Percentiles rank a stretch among this genome's conserved stretches.
Evolutionary conservation across 2,888 invertebrate genomes (phyloP).

Genomic region (Drosophila lutescens): DNA sequence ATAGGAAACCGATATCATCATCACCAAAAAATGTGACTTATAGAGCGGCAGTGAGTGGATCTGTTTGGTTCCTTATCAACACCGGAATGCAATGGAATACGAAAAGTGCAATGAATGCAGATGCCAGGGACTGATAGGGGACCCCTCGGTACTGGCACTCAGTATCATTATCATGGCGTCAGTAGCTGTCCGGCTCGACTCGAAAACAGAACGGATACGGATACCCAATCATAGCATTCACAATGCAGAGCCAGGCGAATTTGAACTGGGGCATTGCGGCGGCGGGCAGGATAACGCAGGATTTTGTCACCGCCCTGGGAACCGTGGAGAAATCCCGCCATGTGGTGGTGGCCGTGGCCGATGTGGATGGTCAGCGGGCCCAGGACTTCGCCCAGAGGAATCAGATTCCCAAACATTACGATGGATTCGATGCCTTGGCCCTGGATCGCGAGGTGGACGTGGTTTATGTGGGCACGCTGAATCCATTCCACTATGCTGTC

Average conservation of each 20-base stretch:
- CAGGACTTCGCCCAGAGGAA: slow-evolving; percentile 90
- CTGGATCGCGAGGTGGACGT: slow-evolving; percentile 91
- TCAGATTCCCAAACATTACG: slow-evolving; percentile 89
- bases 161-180: slow-evolving; percentile 44
- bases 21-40: not conserved
- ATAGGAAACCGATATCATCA: slow-evolving; percentile 1
- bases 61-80: slow-evolving; percentile 51
- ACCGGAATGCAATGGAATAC: slow-evolving; percentile 51
- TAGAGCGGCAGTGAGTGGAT: slow-evolving; percentile 1
- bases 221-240: not conserved
- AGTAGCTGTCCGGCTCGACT: slow-evolving; percentile 46
- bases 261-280: slow-evolving; percentile 92
- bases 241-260: slow-evolving; percentile 52
- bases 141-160: slow-evolving; percentile 33
- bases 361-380: slow-evolving; percentile 89
- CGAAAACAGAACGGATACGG: slow-evolving; percentile 15
- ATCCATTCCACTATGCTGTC: slow-evolving; percentile 89
- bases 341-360: slow-evolving; percentile 90
- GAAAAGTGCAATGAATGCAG: slow-evolving; percentile 65
- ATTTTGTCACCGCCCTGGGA: slow-evolving; percentile 90
- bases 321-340: slow-evolving; percentile 87
- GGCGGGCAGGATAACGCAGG: slow-evolving; percentile 93
- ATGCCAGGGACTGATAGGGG: slow-evolving; percentile 60
- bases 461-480: slow-evolving; percentile 92
- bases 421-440: slow-evolving; percentile 90